Conservation (phyloP, 1,140 invertebrate genomes). For the Drusus annulatus region DNA sequence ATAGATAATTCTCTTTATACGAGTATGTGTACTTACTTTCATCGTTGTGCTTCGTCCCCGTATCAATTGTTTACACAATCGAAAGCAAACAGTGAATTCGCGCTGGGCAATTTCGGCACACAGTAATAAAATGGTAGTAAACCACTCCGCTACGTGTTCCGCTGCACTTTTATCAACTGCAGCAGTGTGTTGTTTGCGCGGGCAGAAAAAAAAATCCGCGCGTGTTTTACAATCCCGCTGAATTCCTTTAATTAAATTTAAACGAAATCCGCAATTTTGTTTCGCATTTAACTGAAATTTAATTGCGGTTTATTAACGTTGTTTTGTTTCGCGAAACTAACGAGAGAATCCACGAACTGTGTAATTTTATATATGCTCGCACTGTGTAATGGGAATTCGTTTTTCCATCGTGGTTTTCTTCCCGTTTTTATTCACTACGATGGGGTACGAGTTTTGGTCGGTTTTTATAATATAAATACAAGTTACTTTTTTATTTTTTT, state of each 20-base stretch:
- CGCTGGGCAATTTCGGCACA: background rate
- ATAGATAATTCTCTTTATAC: no score
- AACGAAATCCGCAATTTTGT: slow-evolving; percentile 54
- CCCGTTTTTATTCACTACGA: no score
- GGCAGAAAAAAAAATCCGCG: slow-evolving; percentile 14
- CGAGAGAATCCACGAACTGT: background rate
- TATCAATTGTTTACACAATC: no score
- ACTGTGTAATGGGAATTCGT: no score
- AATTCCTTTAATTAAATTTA: slow-evolving; percentile 57
- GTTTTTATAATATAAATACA: no score
- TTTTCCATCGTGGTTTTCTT: no score
- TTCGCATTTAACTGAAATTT: slow-evolving; percentile 20
- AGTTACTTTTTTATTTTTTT: no score
- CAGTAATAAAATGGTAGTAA: slow-evolving; percentile 37
- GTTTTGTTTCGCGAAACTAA: background rate
- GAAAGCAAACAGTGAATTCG: slow-evolving; percentile 28
- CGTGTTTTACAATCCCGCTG: slow-evolving; percentile 49
- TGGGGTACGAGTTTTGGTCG: no score
- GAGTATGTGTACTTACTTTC: no score
- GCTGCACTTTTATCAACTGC: slow-evolving; percentile 17
- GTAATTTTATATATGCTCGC: no score
- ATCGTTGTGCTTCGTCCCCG: no score
- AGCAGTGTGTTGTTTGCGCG: slow-evolving; percentile 1
- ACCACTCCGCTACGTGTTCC: slow-evolving; percentile 14
- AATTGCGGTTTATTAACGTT: background rate